Conservation (phyloP, 2,888 invertebrate genomes). For the Sinohyriopsis cumingii region DNA sequence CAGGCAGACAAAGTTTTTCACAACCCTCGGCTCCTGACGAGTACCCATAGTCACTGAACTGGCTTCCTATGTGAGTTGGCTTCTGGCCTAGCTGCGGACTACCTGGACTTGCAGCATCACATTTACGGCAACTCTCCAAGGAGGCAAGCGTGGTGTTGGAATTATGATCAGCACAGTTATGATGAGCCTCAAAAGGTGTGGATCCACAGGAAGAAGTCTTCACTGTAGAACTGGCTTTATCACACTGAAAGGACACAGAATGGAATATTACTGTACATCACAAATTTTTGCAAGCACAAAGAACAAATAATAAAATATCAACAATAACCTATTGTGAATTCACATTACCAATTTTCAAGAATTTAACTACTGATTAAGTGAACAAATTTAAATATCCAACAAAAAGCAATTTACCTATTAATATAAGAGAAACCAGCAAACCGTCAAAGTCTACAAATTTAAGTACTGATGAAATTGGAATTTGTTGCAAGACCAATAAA, state of each 20-base stretch:
- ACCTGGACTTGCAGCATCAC: slow-evolving; percentile 17
- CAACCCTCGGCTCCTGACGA: slow-evolving; percentile 84
- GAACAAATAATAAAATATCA: background rate
- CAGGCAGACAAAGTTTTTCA: slow-evolving; percentile 85
- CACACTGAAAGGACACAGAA: slow-evolving; percentile 36
- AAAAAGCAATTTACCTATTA: too few relatives aligned
- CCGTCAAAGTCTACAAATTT: too few relatives aligned
- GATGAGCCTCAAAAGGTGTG: slow-evolving; percentile 20
- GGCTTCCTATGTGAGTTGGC: slow-evolving; percentile 27
- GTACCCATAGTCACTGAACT: slow-evolving; percentile 86
- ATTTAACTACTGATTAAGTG: too few relatives aligned
- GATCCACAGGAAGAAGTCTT: slow-evolving; percentile 25
- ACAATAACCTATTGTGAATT: background rate
- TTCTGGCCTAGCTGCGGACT: slow-evolving; percentile 7
- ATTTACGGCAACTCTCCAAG: slow-evolving; percentile 48
- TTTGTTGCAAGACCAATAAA: too few relatives aligned
- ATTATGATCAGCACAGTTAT: slow-evolving; percentile 47
- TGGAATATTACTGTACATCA: background rate
- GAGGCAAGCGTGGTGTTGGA: slow-evolving; percentile 51
- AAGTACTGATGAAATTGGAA: too few relatives aligned
- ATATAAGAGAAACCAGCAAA: too few relatives aligned
- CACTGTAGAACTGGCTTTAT: slow-evolving; percentile 35
- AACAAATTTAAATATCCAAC: too few relatives aligned
- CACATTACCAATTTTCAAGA: too few relatives aligned
- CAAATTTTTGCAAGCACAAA: background rate